phyloP scores from a whole-genome alignment of 2,113 vertebrate species.

The Oncorhynchus masou region DNA sequence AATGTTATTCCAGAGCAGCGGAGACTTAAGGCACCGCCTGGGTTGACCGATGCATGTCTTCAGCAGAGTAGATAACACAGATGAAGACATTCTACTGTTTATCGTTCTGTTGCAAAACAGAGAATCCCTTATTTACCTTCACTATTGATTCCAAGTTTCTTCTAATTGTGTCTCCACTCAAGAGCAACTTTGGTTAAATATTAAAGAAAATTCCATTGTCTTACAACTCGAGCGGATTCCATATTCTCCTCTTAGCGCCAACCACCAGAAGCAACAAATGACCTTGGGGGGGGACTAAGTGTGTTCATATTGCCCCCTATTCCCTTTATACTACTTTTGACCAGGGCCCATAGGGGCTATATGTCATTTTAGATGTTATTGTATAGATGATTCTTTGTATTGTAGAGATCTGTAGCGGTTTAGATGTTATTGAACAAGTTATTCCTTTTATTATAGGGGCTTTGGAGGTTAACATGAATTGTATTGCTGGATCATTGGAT shows the following conservation, averaged over 20 bases:
- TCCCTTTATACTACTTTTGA: too few relatives aligned
- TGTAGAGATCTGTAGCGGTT: too few relatives aligned
- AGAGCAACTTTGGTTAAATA: neutral
- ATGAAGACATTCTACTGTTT: neutral
- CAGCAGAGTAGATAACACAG: neutral
- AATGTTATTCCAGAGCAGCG: neutral
- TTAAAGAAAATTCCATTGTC: constrained; percentile 2
- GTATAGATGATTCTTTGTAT: too few relatives aligned
- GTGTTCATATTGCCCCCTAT: too few relatives aligned
- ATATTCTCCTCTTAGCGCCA: neutral
- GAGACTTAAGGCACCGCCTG: neutral
- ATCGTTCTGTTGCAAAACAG: neutral
- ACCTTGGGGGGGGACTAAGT: too few relatives aligned
- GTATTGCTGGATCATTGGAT: constrained; percentile 41
- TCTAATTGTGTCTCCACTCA: constrained; percentile 1
- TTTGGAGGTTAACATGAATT: too few relatives aligned
- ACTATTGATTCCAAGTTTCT: neutral
- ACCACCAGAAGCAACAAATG: neutral
- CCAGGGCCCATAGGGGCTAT: too few relatives aligned
- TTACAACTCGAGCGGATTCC: neutral
- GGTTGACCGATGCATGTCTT: neutral
- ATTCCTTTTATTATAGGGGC: too few relatives aligned
- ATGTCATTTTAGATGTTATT: neutral
- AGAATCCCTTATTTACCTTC: neutral
- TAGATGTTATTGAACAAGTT: too few relatives aligned